Conservation (phyloP, 2,888 invertebrate genomes). For the Lasioglossum vierecki region DNA sequence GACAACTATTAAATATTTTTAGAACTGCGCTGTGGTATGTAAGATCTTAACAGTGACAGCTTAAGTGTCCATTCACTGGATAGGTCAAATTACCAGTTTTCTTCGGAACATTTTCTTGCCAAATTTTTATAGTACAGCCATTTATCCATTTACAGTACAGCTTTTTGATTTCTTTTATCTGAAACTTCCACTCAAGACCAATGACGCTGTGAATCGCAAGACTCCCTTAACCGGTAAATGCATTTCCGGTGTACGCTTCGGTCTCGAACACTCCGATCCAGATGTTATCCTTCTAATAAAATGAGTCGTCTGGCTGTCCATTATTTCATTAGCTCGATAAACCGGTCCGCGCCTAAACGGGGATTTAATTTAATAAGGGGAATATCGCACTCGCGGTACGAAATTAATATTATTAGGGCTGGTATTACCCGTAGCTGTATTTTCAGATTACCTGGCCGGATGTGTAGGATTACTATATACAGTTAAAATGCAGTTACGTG, state of each 20-base stretch:
- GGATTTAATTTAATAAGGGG: background rate
- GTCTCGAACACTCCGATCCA: background rate
- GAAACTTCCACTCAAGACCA: too few species aligned
- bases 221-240: background rate
- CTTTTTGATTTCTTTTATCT: too few species aligned
- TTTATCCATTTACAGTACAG: too few species aligned
- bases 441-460: background rate
- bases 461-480: background rate
- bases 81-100: too few species aligned
- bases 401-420: conserved; percentile 31
- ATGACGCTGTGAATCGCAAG: too few species aligned
- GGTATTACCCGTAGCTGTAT: background rate
- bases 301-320: background rate
- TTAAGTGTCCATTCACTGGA: too few species aligned
- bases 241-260: background rate
- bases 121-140: too few species aligned
- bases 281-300: background rate
- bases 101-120: too few species aligned
- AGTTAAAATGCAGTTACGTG: background rate
- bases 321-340: conserved; percentile 29
- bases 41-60: too few species aligned
- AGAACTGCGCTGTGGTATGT: too few species aligned
- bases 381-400: background rate
- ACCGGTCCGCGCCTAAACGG: background rate
- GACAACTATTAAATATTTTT: too few species aligned